Evolutionary conservation across 2,797 vertebrate species (phyloP).

Genomic region (Onychomys torridus): DNA sequence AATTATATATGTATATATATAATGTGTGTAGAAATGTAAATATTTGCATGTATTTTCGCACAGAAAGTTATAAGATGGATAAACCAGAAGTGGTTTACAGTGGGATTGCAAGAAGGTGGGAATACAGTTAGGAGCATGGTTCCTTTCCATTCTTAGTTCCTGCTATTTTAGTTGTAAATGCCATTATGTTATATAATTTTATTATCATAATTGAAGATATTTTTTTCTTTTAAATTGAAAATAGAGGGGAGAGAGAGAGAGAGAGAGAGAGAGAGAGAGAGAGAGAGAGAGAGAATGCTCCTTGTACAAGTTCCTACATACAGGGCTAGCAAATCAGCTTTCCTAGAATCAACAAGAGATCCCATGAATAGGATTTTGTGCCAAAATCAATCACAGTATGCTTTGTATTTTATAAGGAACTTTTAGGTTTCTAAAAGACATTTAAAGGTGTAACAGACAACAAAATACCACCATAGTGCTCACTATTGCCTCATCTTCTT

Average conservation of each 20-base stretch:
- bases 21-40: slow-evolving; percentile 40
- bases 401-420: neutral
- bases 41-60: slow-evolving; percentile 52
- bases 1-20: neutral
- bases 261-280: neutral
- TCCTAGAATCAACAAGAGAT: neutral
- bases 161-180: slow-evolving; percentile 32
- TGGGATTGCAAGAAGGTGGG: neutral
- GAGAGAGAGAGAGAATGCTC: neutral
- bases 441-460: neutral
- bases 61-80: slow-evolving; percentile 22
- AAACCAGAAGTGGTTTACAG: neutral
- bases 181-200: slow-evolving; percentile 22
- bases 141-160: slow-evolving; percentile 31
- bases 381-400: neutral
- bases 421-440: slow-evolving; percentile 33
- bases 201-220: slow-evolving; percentile 44
- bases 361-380: slow-evolving; percentile 24
- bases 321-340: slow-evolving; percentile 8
- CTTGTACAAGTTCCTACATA: neutral
- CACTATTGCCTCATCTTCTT: neutral
- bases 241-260: neutral
- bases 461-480: neutral
- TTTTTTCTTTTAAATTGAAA: slow-evolving; percentile 43
- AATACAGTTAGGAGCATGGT: neutral